Base-by-base conservation (phyloP, 2,113 vertebrate species). In the Psammodynastes pulverulentus region DNA sequence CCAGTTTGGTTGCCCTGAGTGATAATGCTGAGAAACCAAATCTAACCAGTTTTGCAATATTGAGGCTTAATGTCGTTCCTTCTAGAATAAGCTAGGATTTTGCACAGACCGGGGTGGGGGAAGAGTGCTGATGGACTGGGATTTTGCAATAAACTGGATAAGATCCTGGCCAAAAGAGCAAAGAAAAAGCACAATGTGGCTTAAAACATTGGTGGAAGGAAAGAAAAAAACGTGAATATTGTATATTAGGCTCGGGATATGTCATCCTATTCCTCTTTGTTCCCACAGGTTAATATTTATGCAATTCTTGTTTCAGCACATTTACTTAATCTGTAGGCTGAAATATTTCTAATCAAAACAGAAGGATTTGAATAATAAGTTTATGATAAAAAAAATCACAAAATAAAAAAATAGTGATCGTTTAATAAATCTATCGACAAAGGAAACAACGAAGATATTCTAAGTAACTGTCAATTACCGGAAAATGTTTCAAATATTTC, bases 391-490 rank as follows among this genome's bases (percentile, higher is more conserved):
- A 90, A 90, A 90, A 21, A 6, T 96, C 90, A 87, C 92, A 95
- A 45, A 94, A 93, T 72, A 92, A 96, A 92, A 96, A 91, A 87
- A 95, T 84, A 94, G 86, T 87, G 92, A 92, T 95, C 91, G 95
- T 96, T 92, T 89, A 93, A 86, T 45, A 97, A 96, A 96, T 95
- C 86, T 1, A n/a, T 95, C 96, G 96, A 94, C 94, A 96, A 91
- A 96, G 93, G 92, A 92, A 93, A 93, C 89, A 90, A 58, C 87
- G 52, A 93, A 93, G 94, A 94, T 56, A 90, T 93, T 79, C 93
- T 96, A 96, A 24, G 91, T 94, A 93, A 53, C 58, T 96, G 96
- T 96, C 97, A 97, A 95, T 97, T 96, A 96, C 92, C 91, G 52
- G 90, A 72, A 91, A 92, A 95, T 54, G 67, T 96, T 97, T 95